These are phyloP conservation scores for Leucophenga maculata DNA, from an alignment of 2,888 invertebrate species.

Conservation along the genomic window DNA sequence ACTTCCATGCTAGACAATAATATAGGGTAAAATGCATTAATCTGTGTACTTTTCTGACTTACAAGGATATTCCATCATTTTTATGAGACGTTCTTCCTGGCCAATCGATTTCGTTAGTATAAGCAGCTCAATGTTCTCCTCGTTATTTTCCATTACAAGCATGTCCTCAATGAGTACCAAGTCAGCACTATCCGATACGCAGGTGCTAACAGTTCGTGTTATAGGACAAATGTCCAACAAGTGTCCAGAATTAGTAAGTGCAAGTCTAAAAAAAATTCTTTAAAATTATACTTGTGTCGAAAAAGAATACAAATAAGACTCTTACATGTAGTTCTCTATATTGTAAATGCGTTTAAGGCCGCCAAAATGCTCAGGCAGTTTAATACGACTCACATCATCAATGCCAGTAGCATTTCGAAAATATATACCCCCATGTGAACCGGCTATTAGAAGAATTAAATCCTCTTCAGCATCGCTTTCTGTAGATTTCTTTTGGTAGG, in stretches of 20 bases:
- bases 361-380: constrained; percentile 53
- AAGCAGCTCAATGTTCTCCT: constrained; percentile 66
- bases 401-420: constrained; percentile 44
- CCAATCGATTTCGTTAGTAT: constrained; percentile 59
- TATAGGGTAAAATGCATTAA: constrained; percentile 4
- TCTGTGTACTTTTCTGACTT: constrained; percentile 30
- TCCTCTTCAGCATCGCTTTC: not conserved
- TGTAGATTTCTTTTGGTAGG: not conserved
- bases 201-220: constrained; percentile 56
- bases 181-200: constrained; percentile 31
- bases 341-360: constrained; percentile 65
- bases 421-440: constrained; percentile 46
- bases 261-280: constrained; percentile 44
- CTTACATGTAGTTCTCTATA: constrained; percentile 67
- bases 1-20: constrained; percentile 59
- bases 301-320: constrained; percentile 3
- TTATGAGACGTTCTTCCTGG: constrained; percentile 53
- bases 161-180: constrained; percentile 64
- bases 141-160: constrained; percentile 66
- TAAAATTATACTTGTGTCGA: not conserved
- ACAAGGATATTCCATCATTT: constrained; percentile 71
- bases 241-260: constrained; percentile 64
- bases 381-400: constrained; percentile 50
- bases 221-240: constrained; percentile 68
- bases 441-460: constrained; percentile 46